phyloP scores from a whole-genome alignment of 2,888 invertebrate species.

The Allolobophora icterica region DNA sequence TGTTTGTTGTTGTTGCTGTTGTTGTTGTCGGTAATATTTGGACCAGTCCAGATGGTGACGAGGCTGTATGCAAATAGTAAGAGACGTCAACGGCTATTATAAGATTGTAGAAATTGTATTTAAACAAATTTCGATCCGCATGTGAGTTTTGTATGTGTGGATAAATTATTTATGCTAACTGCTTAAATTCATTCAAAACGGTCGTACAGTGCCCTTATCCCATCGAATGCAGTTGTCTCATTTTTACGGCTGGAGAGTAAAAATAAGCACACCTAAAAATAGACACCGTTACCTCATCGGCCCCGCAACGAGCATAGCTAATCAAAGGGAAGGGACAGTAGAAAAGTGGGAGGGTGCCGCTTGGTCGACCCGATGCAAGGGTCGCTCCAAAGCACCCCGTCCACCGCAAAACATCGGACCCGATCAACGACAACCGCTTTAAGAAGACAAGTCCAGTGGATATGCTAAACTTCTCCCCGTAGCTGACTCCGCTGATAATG shows the following conservation, averaged over 20 bases:
- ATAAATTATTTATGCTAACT: neutral
- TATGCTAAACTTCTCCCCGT: neutral
- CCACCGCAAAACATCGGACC: constrained; percentile 4
- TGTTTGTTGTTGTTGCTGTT: neutral
- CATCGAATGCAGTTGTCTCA: neutral
- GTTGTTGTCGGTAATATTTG: neutral
- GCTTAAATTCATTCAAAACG: neutral
- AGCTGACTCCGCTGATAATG: neutral
- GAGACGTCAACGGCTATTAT: too few species aligned
- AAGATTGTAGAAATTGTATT: too few species aligned
- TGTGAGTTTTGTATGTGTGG: neutral
- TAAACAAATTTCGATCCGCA: too few species aligned
- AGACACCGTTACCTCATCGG: constrained; percentile 6
- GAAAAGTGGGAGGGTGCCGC: neutral
- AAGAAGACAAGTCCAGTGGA: constrained; percentile 3
- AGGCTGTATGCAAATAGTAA: too few species aligned
- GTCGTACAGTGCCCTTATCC: neutral
- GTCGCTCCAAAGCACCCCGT: neutral
- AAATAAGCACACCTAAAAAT: neutral
- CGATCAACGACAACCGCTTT: neutral
- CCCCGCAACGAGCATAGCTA: constrained; percentile 1
- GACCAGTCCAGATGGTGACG: too few species aligned
- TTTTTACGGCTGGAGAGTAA: neutral
- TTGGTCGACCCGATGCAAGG: neutral
- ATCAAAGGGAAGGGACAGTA: neutral